These are phyloP conservation scores for Corapipo altera DNA, from an alignment of 2,113 vertebrate species.

Conservation along the genomic window DNA sequence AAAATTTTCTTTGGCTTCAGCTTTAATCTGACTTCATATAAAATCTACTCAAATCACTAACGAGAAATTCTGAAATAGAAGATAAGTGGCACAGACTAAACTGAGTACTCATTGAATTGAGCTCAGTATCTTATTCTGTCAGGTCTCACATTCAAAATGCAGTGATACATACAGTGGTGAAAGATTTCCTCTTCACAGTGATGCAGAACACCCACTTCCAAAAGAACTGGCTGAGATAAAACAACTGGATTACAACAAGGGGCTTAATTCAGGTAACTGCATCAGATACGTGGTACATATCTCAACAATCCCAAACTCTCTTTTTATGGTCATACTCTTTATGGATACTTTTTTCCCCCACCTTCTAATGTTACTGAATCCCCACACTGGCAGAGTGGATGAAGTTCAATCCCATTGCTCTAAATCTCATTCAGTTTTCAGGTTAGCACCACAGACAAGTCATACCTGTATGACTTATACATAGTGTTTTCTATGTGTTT, in stretches of 20 bases:
- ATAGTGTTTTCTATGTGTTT: neutral
- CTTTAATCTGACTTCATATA: neutral
- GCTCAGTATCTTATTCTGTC: neutral
- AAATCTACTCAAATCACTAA: neutral
- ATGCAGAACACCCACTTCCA: neutral
- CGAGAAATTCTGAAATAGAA: neutral
- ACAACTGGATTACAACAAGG: neutral
- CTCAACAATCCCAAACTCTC: neutral
- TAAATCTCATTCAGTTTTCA: neutral
- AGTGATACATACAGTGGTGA: neutral
- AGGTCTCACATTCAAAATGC: neutral
- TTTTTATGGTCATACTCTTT: neutral
- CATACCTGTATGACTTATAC: neutral
- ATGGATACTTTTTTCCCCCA: neutral
- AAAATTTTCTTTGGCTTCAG: neutral
- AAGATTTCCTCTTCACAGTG: neutral
- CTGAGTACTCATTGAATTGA: neutral
- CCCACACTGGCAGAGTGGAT: neutral
- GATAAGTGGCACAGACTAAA: neutral
- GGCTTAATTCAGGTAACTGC: neutral
- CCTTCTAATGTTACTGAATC: fast-evolving
- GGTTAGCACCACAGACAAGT: neutral
- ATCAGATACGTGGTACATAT: neutral
- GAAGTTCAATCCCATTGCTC: neutral
- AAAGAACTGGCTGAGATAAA: neutral